Base-by-base conservation (phyloP, 1,140 invertebrate genomes). In the Amphibalanus amphitrite region DNA sequence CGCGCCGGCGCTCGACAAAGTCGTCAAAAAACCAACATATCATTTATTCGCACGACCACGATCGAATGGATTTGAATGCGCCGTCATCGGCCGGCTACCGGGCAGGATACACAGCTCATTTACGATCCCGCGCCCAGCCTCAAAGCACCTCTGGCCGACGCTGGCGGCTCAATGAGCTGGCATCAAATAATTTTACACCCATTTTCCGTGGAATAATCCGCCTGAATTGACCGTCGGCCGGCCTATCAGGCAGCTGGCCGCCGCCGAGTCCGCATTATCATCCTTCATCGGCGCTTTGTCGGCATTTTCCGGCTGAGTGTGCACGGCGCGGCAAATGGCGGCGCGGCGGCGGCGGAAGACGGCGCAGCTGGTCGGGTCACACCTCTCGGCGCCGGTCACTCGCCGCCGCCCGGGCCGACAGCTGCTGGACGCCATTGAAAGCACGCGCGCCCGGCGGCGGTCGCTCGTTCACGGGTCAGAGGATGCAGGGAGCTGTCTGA, bases 131-230 rank as follows among this genome's bases (percentile, higher is more conserved):
- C 47, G 47, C 10, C 10, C 47, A 3, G 20, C 13, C 47, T 23
- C 47, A 59, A 59, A 59, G 47, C 10, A 20, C 47, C 47, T 17
- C 10, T 59, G 20, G 13, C 47, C 47, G 47, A 1, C 47, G 10
- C 17, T 59, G 10, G 17, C 23, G 47, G 10, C 47, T 59, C 47
- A 59, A 59, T 59, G 47, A 59, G 47, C 47, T 59, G 47, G 47
- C 47, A 59, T 59, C 47, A 59, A 59, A 59, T 59, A 59, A 59
- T 59, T 59, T 59, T 59, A 59, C 47, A 59, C 47, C 47, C 47
- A 59, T 59, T 59, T 59, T 59, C 47, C 47, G 47, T 59, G 47
- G 47, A 59, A 59, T 59, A 59, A 59, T 59, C 47, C 13, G 47
- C 17, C 47, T 59, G 47, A 59, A 59, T 59, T 59, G 47, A 59